Conservation (phyloP, 35 echinoderm and acorn worm species). For the Apostichopus californicus region DNA sequence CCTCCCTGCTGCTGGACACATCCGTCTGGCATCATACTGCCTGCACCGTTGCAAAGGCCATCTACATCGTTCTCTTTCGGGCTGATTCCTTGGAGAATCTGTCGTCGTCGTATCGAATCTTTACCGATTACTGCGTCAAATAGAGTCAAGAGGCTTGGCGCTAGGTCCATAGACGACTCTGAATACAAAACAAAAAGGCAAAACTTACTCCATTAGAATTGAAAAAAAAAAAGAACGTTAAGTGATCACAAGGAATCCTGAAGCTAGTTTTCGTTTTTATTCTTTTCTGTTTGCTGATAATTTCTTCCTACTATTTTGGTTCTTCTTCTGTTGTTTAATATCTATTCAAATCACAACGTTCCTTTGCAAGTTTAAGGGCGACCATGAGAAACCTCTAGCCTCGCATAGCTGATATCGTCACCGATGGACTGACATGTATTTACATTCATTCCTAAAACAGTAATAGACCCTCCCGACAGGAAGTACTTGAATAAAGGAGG, state of each 20-base stretch:
- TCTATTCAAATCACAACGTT: not conserved
- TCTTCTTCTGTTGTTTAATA: no score
- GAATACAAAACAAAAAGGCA: not conserved
- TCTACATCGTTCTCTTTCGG: slow-evolving; percentile 8
- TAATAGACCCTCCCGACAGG: not conserved
- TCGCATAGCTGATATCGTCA: not conserved
- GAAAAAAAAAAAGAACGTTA: not conserved
- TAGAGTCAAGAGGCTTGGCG: slow-evolving; percentile 67
- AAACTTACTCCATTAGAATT: not conserved
- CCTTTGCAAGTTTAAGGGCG: not conserved
- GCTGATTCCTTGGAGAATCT: not conserved
- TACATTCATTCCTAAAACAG: not conserved
- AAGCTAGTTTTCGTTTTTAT: not conserved
- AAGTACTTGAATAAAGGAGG: not conserved
- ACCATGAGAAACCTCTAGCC: not conserved
- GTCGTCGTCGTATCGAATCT: not conserved
- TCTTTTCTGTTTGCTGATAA: not conserved
- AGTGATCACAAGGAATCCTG: not conserved
- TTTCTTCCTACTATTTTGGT: no score
- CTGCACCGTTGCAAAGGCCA: not conserved
- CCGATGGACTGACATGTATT: not conserved
- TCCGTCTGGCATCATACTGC: slow-evolving; percentile 25
- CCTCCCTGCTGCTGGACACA: not conserved
- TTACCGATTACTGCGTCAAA: slow-evolving; percentile 57
- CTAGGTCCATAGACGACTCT: slow-evolving; percentile 84